These are phyloP conservation scores for pig (Sus scrofa) DNA, from an alignment of 2,113 vertebrate genomes.

Conservation along the genomic window DNA sequence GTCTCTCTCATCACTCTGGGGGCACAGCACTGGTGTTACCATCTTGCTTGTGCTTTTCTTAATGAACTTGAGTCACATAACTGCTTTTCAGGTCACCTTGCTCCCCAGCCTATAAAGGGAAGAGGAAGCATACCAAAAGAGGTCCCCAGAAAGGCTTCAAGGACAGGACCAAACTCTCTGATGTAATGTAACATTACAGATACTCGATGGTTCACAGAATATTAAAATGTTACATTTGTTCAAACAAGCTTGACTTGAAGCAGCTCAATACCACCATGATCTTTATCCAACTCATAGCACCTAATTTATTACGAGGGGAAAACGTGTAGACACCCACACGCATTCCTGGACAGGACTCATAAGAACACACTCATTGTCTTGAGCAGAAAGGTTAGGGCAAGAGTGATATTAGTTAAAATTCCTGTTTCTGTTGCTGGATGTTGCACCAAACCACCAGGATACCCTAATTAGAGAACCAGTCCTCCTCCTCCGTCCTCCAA, in stretches of 20 bases:
- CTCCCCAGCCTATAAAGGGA: neutral
- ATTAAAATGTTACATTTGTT: conserved; percentile 8
- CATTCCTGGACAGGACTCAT: neutral
- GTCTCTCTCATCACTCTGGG: no score
- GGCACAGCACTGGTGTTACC: neutral
- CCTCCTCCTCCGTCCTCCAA: neutral
- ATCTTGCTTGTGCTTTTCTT: neutral
- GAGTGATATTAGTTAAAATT: conserved; percentile 38
- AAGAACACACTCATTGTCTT: conserved; percentile 50
- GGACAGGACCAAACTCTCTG: neutral
- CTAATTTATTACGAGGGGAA: conserved; percentile 29
- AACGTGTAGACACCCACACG: conserved; percentile 47
- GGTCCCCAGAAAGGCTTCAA: neutral
- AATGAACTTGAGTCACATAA: neutral
- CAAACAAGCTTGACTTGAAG: neutral
- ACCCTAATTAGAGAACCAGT: conserved; percentile 23
- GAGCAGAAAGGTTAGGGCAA: neutral
- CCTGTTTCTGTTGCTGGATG: conserved; percentile 41
- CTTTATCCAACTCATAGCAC: neutral
- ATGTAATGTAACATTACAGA: neutral
- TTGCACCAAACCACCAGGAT: conserved; percentile 29
- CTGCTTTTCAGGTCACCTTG: neutral
- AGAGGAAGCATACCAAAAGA: neutral
- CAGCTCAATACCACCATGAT: neutral
- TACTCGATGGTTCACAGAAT: neutral